phyloP scores from a whole-genome alignment of 2,888 invertebrate genomes.

The Microctonus brassicae region DNA sequence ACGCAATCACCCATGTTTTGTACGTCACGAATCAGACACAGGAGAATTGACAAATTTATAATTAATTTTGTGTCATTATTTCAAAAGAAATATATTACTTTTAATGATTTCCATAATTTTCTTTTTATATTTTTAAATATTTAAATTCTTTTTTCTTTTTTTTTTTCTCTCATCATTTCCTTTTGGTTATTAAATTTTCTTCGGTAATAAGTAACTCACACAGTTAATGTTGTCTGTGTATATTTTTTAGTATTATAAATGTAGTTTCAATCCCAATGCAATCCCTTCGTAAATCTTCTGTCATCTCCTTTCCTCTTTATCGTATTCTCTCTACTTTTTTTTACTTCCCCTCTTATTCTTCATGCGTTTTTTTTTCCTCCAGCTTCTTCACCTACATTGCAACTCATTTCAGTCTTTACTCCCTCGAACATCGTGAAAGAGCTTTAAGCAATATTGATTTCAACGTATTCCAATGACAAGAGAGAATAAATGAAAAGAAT shows the following conservation, averaged over 20 bases:
- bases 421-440: slow-evolving; percentile 1
- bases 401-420: slow-evolving; percentile 6
- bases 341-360: background rate
- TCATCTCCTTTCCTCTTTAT: background rate
- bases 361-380: slow-evolving; percentile 28
- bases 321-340: slow-evolving; percentile 21
- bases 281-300: background rate
- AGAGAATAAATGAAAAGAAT: background rate
- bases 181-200: background rate
- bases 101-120: background rate
- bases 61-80: too few relatives aligned
- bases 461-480: slow-evolving; percentile 25
- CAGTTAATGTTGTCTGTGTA: background rate
- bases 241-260: background rate
- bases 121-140: background rate
- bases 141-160: background rate
- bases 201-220: background rate
- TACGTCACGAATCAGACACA: too few relatives aligned
- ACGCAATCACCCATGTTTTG: too few relatives aligned
- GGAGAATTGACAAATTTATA: too few relatives aligned
- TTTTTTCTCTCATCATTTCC: background rate
- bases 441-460: slow-evolving; percentile 8
- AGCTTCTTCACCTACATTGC: slow-evolving; percentile 23
- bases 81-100: too few relatives aligned
- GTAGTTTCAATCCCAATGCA: background rate